Base-by-base conservation (phyloP, 2,888 invertebrate species). In the Diachrysia chrysitis region DNA sequence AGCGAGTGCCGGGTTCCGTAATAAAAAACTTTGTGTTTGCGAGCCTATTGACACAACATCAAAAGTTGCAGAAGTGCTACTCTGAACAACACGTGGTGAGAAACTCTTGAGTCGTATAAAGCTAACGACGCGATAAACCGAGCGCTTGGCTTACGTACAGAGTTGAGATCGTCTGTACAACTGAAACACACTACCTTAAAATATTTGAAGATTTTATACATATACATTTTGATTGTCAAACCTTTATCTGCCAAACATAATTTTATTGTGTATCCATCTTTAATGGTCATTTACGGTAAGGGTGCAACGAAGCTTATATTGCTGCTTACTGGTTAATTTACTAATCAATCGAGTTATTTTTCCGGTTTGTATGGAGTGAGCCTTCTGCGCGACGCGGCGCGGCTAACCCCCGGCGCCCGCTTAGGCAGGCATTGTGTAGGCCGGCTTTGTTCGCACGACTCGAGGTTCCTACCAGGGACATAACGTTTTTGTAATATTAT, bases 371-470 rank as follows among this genome's bases (percentile, higher is more conserved):
- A 10, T 1, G 21, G 21, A 6, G 14, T 53, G 23, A 53, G 53
- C 35, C 62, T 67, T 58, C 48, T 46, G n/a, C 5, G 19, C 32
- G 0, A 17, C 17, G 10, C 25, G 51, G 21, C 21, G 10, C 9
- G 54, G 37, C 23, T 32, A 25, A 25, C 61, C 48, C 42, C 55
- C 60, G 32, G 46, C n/a, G 57, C 48, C 58, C 25, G 64, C 71
- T 62, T 70, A 67, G 74, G 66, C 32, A 61, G n/a, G 25, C 76
- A 66, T 75, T 71, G 65, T 75, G 67, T 66, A 48, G 51, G 54
- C 65, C 46, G 60, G 37, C 48, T 61, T 65, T 71, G 61, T 71
- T 55, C 71, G 32, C 46, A 23, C 16, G 46, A 7, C 64, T 58
- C 53, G 46, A 54, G 63, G n/a, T 17, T 53, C 54, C 35, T 54